These are phyloP conservation scores for Colletes gigas DNA, from an alignment of 1,140 invertebrate species.

Conservation along the genomic window DNA sequence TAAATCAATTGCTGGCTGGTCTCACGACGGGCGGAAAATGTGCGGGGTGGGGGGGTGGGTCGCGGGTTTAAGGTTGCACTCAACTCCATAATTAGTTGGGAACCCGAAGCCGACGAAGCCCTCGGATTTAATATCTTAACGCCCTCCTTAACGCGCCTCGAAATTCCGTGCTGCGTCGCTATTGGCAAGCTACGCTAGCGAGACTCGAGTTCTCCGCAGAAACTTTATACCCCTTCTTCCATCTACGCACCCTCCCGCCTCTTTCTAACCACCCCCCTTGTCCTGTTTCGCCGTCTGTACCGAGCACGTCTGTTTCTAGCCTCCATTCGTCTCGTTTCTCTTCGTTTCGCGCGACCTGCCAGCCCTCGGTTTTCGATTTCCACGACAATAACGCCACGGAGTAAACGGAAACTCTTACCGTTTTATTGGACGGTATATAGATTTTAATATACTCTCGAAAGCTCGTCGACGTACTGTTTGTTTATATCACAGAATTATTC, in stretches of 20 bases:
- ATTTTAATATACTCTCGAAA: no score
- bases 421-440: no score
- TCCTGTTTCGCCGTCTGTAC: constrained; percentile 5
- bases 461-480: neutral
- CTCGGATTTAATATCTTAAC: constrained; percentile 75
- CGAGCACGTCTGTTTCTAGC: constrained; percentile 1
- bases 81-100: constrained; percentile 74
- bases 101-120: constrained; percentile 62
- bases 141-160: constrained; percentile 68
- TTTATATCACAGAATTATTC: no score
- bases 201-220: constrained; percentile 43
- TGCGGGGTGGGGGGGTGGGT: neutral
- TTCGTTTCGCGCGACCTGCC: no score
- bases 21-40: constrained; percentile 24
- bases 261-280: neutral
- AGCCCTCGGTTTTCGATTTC: constrained; percentile 11
- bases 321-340: neutral
- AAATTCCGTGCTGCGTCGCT: constrained; percentile 64
- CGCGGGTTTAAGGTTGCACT: constrained; percentile 68
- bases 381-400: no score
- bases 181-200: constrained; percentile 60
- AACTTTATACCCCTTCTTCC: constrained; percentile 33
- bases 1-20: constrained; percentile 71
- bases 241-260: neutral
- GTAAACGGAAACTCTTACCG: no score